Percentiles rank a stretch among this genome's conserved stretches.
Evolutionary conservation across 2,888 invertebrate genomes (phyloP).

Genomic region (Monoplex corrugatus): DNA sequence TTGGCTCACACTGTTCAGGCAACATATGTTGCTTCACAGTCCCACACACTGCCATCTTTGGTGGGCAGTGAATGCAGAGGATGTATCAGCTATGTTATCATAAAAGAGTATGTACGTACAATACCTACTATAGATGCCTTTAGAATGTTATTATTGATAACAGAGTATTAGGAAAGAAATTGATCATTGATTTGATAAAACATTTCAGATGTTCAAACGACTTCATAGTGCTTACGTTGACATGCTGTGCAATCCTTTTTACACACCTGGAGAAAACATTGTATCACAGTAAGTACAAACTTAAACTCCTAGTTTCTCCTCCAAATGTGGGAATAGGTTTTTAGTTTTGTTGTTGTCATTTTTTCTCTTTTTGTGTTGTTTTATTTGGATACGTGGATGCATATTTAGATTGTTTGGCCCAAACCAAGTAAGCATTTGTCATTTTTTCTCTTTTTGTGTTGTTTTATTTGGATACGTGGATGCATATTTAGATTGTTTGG

Average conservation of each 20-base stretch:
- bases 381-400: background rate
- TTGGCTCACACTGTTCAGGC: too few relatives aligned
- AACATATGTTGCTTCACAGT: too few relatives aligned
- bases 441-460: too few relatives aligned
- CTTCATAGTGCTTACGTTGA: slow-evolving; percentile 96
- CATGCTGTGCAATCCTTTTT: slow-evolving; percentile 97
- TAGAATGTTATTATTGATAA: too few relatives aligned
- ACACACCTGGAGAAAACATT: slow-evolving; percentile 94
- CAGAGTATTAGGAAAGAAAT: background rate
- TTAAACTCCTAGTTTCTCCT: background rate
- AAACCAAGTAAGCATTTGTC: too few relatives aligned
- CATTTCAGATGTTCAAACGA: slow-evolving; percentile 90
- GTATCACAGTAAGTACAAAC: slow-evolving; percentile 88
- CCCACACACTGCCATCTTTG: too few relatives aligned
- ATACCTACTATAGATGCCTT: too few relatives aligned
- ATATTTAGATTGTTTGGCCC: background rate
- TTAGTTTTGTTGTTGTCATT: slow-evolving; percentile 41
- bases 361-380: background rate
- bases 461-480: too few relatives aligned
- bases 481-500: too few relatives aligned
- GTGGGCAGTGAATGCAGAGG: too few relatives aligned
- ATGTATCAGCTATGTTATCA: too few relatives aligned
- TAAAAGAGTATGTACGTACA: too few relatives aligned
- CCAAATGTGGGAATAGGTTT: slow-evolving; percentile 48
- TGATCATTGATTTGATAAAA: background rate